Conservation (phyloP, 2,888 invertebrate genomes). For the Adineta ricciae region DNA sequence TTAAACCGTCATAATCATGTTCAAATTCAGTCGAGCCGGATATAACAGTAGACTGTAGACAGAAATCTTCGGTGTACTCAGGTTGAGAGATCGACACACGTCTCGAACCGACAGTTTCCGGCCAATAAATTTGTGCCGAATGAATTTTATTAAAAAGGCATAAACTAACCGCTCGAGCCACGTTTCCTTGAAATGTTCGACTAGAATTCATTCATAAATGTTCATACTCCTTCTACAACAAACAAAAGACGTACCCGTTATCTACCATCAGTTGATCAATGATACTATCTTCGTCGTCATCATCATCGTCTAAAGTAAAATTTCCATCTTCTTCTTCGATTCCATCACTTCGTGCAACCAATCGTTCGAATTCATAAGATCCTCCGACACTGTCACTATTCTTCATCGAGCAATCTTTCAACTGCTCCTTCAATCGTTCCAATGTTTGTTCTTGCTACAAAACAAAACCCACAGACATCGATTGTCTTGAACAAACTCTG, state of each 20-base stretch:
- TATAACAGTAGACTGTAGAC: not conserved
- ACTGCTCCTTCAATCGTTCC: not conserved
- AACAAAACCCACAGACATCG: not conserved
- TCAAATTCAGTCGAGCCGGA: not conserved
- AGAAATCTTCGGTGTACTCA: no score
- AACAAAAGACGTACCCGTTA: not conserved
- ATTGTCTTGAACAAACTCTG: not conserved
- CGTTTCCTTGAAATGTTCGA: not conserved
- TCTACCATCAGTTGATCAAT: no score
- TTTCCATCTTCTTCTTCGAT: not conserved
- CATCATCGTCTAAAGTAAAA: not conserved
- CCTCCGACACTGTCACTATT: no score
- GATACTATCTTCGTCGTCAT: not conserved
- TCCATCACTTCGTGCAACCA: not conserved
- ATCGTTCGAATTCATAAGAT: not conserved
- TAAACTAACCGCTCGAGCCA: not conserved
- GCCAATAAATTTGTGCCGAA: not conserved
- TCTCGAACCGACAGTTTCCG: not conserved
- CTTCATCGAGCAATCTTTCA: not conserved
- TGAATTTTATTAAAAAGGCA: not conserved
- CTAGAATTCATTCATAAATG: not conserved
- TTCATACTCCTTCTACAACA: no score
- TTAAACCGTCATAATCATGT: not conserved
- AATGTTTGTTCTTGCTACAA: conserved; percentile 3
- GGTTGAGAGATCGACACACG: not conserved